These are phyloP conservation scores for Heliconius hortense DNA, from an alignment of 2,888 invertebrate genomes.

Conservation along the genomic window DNA sequence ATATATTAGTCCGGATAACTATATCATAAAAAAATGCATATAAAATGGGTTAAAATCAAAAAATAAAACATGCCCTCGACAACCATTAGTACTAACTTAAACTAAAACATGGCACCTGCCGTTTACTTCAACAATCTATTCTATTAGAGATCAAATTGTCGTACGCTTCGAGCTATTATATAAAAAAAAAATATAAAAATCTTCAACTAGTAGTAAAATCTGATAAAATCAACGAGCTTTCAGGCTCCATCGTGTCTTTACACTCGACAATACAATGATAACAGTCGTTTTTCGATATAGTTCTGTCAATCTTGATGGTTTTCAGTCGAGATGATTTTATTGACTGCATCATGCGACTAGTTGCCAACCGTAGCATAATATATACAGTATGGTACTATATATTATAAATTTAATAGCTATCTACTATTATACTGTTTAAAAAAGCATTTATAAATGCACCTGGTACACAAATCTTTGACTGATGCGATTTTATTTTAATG, in stretches of 20 bases:
- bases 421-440: neutral
- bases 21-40: slow-evolving; percentile 53
- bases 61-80: slow-evolving; percentile 75
- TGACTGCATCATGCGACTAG: slow-evolving; percentile 26
- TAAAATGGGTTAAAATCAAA: slow-evolving; percentile 67
- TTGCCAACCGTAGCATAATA: neutral
- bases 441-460: neutral
- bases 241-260: slow-evolving; percentile 29
- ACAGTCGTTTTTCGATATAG: slow-evolving; percentile 28
- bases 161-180: slow-evolving; percentile 73
- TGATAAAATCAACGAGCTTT: slow-evolving; percentile 56
- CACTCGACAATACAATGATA: slow-evolving; percentile 22
- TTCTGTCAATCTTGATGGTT: slow-evolving; percentile 41
- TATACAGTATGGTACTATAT: neutral
- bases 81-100: slow-evolving; percentile 50
- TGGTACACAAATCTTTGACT: neutral
- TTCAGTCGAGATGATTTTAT: slow-evolving; percentile 40
- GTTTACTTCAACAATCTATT: slow-evolving; percentile 78
- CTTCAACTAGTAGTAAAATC: slow-evolving; percentile 54
- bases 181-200: slow-evolving; percentile 59
- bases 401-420: neutral
- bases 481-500: neutral
- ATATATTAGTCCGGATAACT: slow-evolving; percentile 54
- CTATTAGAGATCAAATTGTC: slow-evolving; percentile 72
- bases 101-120: slow-evolving; percentile 58